A percentile compares a stretch with the other conserved stretches of the same genome.
Evolutionary conservation across 2,888 invertebrate genomes (phyloP).

Genomic region (Dolichopus griseipennis): DNA sequence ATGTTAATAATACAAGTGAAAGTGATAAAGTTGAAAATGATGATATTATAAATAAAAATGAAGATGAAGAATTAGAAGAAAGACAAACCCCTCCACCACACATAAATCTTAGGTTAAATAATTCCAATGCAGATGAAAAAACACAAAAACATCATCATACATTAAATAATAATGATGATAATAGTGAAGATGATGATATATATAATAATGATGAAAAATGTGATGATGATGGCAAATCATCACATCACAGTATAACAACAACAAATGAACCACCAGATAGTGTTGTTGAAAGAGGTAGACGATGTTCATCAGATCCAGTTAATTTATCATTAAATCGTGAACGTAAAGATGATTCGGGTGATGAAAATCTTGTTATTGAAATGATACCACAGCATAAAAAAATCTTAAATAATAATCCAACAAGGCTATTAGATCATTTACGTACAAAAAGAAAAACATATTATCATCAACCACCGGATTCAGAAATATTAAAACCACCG

Average conservation of each 20-base stretch:
- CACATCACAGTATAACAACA: slow-evolving; percentile 24
- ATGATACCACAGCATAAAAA: slow-evolving; percentile 40
- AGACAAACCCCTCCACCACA: not conserved
- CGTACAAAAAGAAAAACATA: slow-evolving; percentile 51
- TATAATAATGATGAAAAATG: slow-evolving; percentile 43
- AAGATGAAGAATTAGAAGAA: slow-evolving; percentile 12
- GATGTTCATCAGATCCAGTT: slow-evolving; percentile 73
- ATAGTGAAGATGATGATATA: slow-evolving; percentile 20
- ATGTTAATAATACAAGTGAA: slow-evolving; percentile 28
- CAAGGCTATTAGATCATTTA: slow-evolving; percentile 43
- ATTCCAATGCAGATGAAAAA: slow-evolving; percentile 7
- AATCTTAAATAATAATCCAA: slow-evolving; percentile 28
- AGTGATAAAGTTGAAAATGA: slow-evolving; percentile 24
- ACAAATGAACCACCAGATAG: slow-evolving; percentile 18
- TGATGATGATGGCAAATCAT: slow-evolving; percentile 42
- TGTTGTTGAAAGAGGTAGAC: slow-evolving; percentile 49
- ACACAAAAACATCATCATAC: slow-evolving; percentile 14
- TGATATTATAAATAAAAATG: slow-evolving; percentile 18
- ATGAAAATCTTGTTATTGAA: slow-evolving; percentile 49
- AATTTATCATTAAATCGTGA: slow-evolving; percentile 61
- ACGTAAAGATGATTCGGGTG: slow-evolving; percentile 50
- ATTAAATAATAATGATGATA: slow-evolving; percentile 15
- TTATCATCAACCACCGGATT: slow-evolving; percentile 58
- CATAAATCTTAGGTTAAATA: not conserved
- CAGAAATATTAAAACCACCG: slow-evolving; percentile 49